Conservation (phyloP, 2,888 invertebrate genomes). For the Meiosimyza platycephala region DNA sequence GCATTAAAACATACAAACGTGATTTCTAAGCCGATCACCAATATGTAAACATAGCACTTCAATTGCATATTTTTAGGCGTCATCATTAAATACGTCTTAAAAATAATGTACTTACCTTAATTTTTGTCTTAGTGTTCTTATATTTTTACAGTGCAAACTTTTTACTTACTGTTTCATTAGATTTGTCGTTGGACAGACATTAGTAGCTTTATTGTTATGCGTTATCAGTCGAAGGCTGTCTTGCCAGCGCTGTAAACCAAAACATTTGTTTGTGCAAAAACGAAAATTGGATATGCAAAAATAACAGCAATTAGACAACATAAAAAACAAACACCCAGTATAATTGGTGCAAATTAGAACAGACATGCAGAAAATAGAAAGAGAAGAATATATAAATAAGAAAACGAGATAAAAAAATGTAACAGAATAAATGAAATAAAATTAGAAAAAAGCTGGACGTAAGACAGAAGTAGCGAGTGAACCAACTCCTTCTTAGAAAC, state of each 20-base stretch:
- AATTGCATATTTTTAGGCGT: too few relatives aligned
- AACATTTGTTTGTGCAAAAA: slow-evolving; percentile 27
- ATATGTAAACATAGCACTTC: too few relatives aligned
- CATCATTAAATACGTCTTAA: too few relatives aligned
- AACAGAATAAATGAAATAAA: too few relatives aligned
- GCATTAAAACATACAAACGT: too few relatives aligned
- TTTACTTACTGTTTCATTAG: slow-evolving; percentile 97
- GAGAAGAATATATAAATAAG: slow-evolving; percentile 20
- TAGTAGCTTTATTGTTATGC: slow-evolving; percentile 96
- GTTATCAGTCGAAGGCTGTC: slow-evolving; percentile 87
- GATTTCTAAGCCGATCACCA: too few relatives aligned
- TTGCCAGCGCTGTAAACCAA: slow-evolving; percentile 84
- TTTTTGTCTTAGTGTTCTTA: too few relatives aligned
- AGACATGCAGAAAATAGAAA: slow-evolving; percentile 43
- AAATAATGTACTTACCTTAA: too few relatives aligned
- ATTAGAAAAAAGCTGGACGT: slow-evolving; percentile 23
- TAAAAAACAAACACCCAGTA: slow-evolving; percentile 11
- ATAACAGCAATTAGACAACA: slow-evolving; percentile 11
- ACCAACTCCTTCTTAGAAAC: slow-evolving; percentile 2
- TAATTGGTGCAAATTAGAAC: slow-evolving; percentile 29
- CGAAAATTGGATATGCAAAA: slow-evolving; percentile 14
- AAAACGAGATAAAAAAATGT: slow-evolving; percentile 12
- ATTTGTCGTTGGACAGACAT: slow-evolving; percentile 94
- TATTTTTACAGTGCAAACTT: neutral
- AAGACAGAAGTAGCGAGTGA: slow-evolving; percentile 36